phyloP scores from a whole-genome alignment of 2,113 vertebrate genomes.

The Heteronetta atricapilla region DNA sequence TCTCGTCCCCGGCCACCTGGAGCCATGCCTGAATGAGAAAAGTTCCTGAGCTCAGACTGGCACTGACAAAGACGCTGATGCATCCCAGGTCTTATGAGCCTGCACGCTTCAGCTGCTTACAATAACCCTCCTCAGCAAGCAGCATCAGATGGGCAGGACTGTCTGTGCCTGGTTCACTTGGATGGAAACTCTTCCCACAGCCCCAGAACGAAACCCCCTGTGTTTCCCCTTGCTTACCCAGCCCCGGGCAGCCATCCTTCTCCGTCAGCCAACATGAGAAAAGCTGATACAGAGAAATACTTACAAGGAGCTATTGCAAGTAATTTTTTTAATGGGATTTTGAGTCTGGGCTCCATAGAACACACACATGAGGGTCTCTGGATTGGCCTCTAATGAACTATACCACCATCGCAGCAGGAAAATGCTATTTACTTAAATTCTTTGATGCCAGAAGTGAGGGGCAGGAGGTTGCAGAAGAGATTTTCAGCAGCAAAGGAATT shows the following conservation, averaged over 20 bases:
- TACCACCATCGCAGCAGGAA: neutral
- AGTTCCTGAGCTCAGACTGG: slow-evolving; percentile 30
- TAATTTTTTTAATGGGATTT: neutral
- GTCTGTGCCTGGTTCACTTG: neutral
- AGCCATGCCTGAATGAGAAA: slow-evolving; percentile 39
- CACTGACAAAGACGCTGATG: neutral
- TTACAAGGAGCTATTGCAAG: neutral
- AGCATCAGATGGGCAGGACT: neutral
- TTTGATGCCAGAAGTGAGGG: neutral
- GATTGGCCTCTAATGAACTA: neutral
- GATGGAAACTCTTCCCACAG: neutral
- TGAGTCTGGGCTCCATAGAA: neutral
- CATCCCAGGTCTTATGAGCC: slow-evolving; percentile 12
- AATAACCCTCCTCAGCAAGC: neutral
- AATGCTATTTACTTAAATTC: neutral
- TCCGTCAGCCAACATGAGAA: neutral
- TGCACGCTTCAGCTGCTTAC: neutral
- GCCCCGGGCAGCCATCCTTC: neutral
- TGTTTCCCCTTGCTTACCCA: neutral
- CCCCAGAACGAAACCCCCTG: neutral
- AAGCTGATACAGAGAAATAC: neutral
- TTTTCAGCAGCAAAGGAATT: neutral
- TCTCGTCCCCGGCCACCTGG: slow-evolving; percentile 56
- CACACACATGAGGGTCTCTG: neutral
- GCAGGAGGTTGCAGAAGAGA: neutral